Evolutionary conservation across 2,888 invertebrate species (phyloP), one percentile per base, ranked within the genome.

Genomic region (Bugulina stolonifera): DNA sequence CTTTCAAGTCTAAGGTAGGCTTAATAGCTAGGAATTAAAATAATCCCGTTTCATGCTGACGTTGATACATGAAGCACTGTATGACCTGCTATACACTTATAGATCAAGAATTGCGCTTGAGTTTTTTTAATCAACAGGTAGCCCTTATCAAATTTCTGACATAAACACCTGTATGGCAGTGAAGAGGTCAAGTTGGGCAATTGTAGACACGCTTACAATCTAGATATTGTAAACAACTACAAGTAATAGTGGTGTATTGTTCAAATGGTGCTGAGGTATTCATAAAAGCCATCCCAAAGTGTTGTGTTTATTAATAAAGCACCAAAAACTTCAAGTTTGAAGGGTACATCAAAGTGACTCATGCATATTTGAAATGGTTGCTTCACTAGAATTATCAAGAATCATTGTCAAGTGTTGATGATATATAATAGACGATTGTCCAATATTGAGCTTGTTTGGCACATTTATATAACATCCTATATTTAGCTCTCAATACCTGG

Each of bases 161-260:
- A 64, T 29, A 18, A 64, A 64, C 64, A 64, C 64, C 64, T 64
- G 64, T 64, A 64, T 10, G 5, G 25, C 64, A 64, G 29, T 43
- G 43, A 43, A 43, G 43, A 10, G n/a, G 43, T 18, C 5, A 43
- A 10, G 43, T 43, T 43, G 43, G 18, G 43, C 43, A 43, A 43
- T 43, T 18, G 18, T n/a, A n/a, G n/a, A n/a, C n/a, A n/a, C n/a
- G n/a, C n/a, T n/a, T n/a, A n/a, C n/a, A n/a, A n/a, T n/a, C n/a
- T n/a, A n/a, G n/a, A n/a, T 43, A 18, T 43, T 5, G 5, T 5
- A 18, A 43, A 43, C 18, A 10, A 5, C 43, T 43, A 18, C 18
- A 43, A 43, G 18, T 18, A 43, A 43, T 43, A 18, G 43, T 18
- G 18, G 43, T 10, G 43, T 43, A 18, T 43, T 43, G 43, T 43